Evolutionary conservation across 2,797 vertebrate genomes (phyloP), one percentile per base, ranked within the genome.

Genomic region (Micropoecilia bifurca): DNA sequence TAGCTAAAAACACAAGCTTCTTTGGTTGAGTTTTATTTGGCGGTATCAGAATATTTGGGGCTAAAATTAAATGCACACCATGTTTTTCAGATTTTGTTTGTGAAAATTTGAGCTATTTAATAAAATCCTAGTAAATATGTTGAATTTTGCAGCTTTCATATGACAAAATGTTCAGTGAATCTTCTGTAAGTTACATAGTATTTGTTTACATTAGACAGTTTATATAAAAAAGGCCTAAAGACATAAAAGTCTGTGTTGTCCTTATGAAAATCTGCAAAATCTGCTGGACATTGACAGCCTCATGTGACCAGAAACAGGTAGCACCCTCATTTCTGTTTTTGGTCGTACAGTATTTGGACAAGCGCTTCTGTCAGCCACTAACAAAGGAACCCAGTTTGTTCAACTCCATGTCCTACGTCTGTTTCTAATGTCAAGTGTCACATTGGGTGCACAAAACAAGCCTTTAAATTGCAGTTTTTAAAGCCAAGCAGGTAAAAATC

Each of bases 241-340:
- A 57, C 8, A 30, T 41, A 12, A 20, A 18, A 33, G 18, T 47
- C 10, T 13, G 22, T 47, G 59, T 63, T 33, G 18, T 47, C 53
- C 50, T 63, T 12, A 1, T 82, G 80, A 75, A 83, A 83, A 82
- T 79, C 36, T 66, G 84, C 59, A 55, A 71, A 75, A 79, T 76
- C 46, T 6, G 63, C 79, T 68, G 78, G 80, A 88, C 74, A 78
- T 80, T 83, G 81, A 82, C 77, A 66, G 91, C 79, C 13, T 30
- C 89, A 81, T 71, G 82, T 86, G 89, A 89, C 73, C 80, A 85
- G 66, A 88, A 92, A 90, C 92, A 92, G 92, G 88, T 91, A 90
- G 86, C 77, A 85, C 84, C 88, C 87, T 88, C 82, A 71, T 91
- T 91, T 90, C 91, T 91, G 91, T 91, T 91, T 33, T 90, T 86